phyloP scores from a whole-genome alignment of 1,140 invertebrate species.

The Sitobion miscanthi region DNA sequence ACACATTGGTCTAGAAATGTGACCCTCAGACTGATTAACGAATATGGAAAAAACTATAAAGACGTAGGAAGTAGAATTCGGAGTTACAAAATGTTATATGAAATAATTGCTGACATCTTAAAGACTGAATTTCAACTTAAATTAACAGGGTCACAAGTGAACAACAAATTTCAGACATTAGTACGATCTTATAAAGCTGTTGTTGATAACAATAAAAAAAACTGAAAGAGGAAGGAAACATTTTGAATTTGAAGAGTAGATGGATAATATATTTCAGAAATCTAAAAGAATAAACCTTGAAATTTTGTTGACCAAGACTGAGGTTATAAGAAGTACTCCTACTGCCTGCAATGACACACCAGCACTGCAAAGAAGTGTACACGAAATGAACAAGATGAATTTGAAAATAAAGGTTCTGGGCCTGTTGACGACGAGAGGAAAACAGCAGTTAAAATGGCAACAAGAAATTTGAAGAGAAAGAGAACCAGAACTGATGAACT shows the following conservation, averaged over 20 bases:
- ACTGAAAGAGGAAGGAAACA: neutral
- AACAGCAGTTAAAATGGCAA: slow-evolving; percentile 10
- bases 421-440: neutral
- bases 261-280: neutral
- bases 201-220: slow-evolving; percentile 43
- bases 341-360: no score
- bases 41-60: slow-evolving; percentile 4
- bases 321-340: neutral
- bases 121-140: slow-evolving; percentile 21
- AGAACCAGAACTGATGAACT: slow-evolving; percentile 34
- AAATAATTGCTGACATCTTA: slow-evolving; percentile 4
- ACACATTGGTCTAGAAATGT: slow-evolving; percentile 39
- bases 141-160: slow-evolving; percentile 30
- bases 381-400: neutral
- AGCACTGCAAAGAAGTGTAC: no score
- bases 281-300: slow-evolving; percentile 28
- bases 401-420: neutral
- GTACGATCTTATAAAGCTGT: slow-evolving; percentile 24
- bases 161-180: slow-evolving; percentile 40
- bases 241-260: slow-evolving; percentile 33
- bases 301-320: slow-evolving; percentile 12
- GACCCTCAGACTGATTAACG: slow-evolving; percentile 9
- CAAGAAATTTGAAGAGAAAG: slow-evolving; percentile 3
- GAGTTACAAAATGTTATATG: slow-evolving; percentile 20
- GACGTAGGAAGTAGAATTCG: neutral